Conservation (phyloP, 2,888 invertebrate genomes). For the Xanthia icteritia region DNA sequence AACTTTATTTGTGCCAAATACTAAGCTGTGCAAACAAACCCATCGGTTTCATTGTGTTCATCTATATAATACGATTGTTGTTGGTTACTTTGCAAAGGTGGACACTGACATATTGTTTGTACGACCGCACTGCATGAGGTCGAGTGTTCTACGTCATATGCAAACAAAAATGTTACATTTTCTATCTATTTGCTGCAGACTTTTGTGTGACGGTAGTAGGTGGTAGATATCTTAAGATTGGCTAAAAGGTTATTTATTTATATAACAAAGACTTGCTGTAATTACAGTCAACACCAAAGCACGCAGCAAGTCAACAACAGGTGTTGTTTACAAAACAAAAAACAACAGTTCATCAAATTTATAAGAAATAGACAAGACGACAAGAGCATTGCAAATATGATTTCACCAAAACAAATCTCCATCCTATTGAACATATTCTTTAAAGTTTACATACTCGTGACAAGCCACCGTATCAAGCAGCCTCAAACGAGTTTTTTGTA, state of each 20-base stretch:
- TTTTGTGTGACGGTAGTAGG: background rate
- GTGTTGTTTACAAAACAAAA: no score
- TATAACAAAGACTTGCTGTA: no score
- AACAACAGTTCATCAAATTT: no score
- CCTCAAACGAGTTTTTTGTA: slow-evolving; percentile 18
- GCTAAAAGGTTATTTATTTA: background rate
- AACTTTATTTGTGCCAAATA: slow-evolving; percentile 54
- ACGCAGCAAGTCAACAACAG: no score
- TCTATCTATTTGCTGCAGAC: background rate
- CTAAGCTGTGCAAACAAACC: slow-evolving; percentile 67
- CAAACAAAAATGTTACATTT: slow-evolving; percentile 16
- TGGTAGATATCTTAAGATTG: background rate
- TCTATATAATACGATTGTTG: slow-evolving; percentile 48
- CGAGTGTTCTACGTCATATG: slow-evolving; percentile 15
- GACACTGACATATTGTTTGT: slow-evolving; percentile 43
- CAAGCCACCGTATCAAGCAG: slow-evolving; percentile 16
- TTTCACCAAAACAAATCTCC: background rate
- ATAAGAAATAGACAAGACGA: slow-evolving; percentile 14
- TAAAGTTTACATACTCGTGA: slow-evolving; percentile 13
- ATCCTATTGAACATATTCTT: background rate
- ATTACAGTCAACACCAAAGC: no score
- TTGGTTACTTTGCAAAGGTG: slow-evolving; percentile 44
- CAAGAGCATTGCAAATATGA: slow-evolving; percentile 10
- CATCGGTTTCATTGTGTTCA: slow-evolving; percentile 57
- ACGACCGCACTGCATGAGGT: slow-evolving; percentile 13